Evolutionary conservation across 2,113 vertebrate genomes (phyloP), one percentile per base, ranked within the genome.

Genomic region (Stigmatopora nigra): DNA sequence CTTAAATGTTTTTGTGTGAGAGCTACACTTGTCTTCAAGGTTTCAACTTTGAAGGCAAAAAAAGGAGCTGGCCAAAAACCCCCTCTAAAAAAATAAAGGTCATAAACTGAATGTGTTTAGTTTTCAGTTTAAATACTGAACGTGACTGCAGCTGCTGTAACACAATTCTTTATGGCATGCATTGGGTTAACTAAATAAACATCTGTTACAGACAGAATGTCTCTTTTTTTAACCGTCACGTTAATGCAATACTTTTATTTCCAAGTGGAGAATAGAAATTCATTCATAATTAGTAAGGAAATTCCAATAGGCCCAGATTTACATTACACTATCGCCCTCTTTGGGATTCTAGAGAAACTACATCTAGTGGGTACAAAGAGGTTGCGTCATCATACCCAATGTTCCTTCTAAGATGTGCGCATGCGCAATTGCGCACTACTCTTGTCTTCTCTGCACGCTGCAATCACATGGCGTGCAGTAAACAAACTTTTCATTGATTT

Each of bases 1-100:
- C 91, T 89, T 88, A 89, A 80, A 81, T 88, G 86, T 92, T 90
- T 61, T 90, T 90, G 92, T 94, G 92, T 91, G 91, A 92, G 90
- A 94, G 92, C 90, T 91, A 78, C 81, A 76, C 78, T 73, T 71
- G 77, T 85, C 92, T 79, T 90, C 22, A 56, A 88, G 25, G 87
- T 88, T 63, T 74, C 88, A 88, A 61, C 58, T 7, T 20, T 35
- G 4, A 72, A 86, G 82, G 88, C 82, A 82, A n/a, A 48, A 82
- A n/a, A 48, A 78, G 56, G 81, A 67, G 76, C 64, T 64, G 69
- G 35, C 36, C 17, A 36, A 16, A 36, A 16, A 35, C 77, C 65
- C 64, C 52, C 52, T 22, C 59, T 71, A 38, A 14, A 35, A 14
- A 22, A 56, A 22, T 16, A 48, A 14, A 48, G 25, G 25, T 31